Conservation (phyloP, 2,113 vertebrate genomes). For the Albula goreensis region DNA sequence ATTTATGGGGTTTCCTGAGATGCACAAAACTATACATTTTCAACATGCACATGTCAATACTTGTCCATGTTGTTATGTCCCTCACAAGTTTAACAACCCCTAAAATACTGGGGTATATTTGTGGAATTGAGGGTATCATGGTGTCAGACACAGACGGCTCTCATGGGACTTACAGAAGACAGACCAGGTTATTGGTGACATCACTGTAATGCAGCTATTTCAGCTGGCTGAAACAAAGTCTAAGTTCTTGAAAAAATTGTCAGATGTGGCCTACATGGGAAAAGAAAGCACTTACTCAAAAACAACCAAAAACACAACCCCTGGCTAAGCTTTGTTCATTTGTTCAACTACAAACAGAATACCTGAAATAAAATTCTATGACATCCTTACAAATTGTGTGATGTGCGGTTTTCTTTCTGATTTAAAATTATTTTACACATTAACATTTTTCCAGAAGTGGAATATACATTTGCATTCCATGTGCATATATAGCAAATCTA, state of each 20-base stretch:
- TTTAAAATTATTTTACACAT: too few species aligned
- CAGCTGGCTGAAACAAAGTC: neutral
- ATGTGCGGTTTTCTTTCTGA: too few species aligned
- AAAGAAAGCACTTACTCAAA: neutral
- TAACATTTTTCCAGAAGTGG: neutral
- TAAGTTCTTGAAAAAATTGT: neutral
- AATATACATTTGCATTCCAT: too few species aligned
- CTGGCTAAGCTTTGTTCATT: constrained; percentile 15
- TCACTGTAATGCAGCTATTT: neutral
- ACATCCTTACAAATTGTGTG: neutral
- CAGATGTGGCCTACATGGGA: neutral
- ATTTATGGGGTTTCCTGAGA: neutral
- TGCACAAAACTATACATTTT: too few species aligned
- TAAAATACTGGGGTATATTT: too few species aligned
- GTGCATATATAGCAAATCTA: too few species aligned
- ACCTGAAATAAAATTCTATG: constrained; percentile 11
- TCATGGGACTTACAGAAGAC: neutral
- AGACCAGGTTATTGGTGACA: neutral
- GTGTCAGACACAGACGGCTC: neutral
- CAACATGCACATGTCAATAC: too few species aligned
- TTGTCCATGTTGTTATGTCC: neutral
- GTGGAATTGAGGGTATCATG: neutral
- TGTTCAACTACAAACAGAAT: constrained; percentile 13
- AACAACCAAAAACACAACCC: constrained; percentile 4
- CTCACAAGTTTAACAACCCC: neutral